Percentiles rank a stretch among this genome's conserved stretches.
phyloP scores from a whole-genome alignment of 2,888 invertebrate species.

The Chironomus riparius region DNA sequence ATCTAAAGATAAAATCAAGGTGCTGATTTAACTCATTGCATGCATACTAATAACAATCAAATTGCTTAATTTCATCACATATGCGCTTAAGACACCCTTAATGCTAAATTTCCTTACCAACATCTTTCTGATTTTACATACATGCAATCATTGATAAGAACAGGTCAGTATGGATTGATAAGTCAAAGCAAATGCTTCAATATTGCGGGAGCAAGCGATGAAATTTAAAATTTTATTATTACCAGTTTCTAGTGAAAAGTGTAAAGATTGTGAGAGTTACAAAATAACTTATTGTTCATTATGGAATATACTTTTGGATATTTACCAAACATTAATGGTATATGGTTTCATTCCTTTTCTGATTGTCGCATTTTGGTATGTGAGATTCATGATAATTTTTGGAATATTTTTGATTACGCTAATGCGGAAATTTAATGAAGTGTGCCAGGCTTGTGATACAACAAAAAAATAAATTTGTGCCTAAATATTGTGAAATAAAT shows the following conservation, averaged over 20 bases:
- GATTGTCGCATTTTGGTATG: conserved; percentile 10
- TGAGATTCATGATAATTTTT: background rate
- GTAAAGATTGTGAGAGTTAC: background rate
- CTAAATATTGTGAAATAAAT: background rate
- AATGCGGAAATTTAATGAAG: background rate
- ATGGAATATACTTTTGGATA: background rate
- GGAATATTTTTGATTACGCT: background rate
- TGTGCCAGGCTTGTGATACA: background rate
- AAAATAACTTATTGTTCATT: background rate
- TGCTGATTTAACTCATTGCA: too few species aligned
- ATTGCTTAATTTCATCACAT: too few species aligned
- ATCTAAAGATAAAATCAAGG: too few species aligned
- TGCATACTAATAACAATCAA: too few species aligned
- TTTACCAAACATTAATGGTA: conserved; percentile 5
- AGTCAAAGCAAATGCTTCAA: conserved; percentile 12
- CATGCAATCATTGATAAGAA: conserved; percentile 6
- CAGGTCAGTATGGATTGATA: conserved; percentile 25
- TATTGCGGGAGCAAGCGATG: background rate
- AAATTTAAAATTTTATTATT: conserved; percentile 11
- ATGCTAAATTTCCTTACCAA: too few species aligned
- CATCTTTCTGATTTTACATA: background rate
- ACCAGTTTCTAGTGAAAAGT: background rate
- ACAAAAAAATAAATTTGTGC: too few species aligned
- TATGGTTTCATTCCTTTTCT: conserved; percentile 1
- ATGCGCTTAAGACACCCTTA: too few species aligned